These are phyloP conservation scores for Sphaeramia orbicularis DNA, from an alignment of 2,797 vertebrate genomes.

Conservation along the genomic window DNA sequence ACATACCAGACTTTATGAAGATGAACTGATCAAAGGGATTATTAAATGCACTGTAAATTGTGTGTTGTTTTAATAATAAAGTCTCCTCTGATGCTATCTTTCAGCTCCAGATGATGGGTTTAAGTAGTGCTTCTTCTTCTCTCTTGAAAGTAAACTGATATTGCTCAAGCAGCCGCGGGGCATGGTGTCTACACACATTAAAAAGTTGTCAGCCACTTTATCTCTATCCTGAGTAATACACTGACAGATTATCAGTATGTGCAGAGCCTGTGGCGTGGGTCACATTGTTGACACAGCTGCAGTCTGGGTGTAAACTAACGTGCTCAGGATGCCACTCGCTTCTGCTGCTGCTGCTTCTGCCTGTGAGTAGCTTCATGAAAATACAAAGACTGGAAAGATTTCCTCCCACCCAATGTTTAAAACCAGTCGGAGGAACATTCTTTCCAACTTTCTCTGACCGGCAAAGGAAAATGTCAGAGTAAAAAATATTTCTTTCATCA, in stretches of 20 bases:
- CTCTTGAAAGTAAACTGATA: neutral
- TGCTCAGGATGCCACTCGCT: conserved; percentile 58
- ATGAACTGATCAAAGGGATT: conserved; percentile 11
- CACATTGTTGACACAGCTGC: conserved; percentile 81
- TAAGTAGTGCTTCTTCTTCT: neutral
- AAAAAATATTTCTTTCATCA: too few species aligned
- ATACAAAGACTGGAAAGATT: conserved; percentile 55
- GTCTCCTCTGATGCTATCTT: conserved; percentile 10
- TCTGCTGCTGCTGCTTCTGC: conserved; percentile 22
- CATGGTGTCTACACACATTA: conserved; percentile 14
- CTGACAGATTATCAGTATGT: conserved; percentile 38
- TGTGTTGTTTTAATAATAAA: neutral
- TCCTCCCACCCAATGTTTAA: conserved; percentile 32
- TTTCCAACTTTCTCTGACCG: too few species aligned
- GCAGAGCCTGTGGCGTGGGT: conserved; percentile 19
- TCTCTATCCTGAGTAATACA: conserved; percentile 8
- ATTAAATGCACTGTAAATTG: neutral
- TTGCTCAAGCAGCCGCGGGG: neutral
- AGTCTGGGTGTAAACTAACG: conserved; percentile 56
- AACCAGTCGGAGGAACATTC: conserved; percentile 35
- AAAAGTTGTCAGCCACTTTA: conserved; percentile 8
- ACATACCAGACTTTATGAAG: conserved; percentile 27
- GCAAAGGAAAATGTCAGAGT: conserved; percentile 32
- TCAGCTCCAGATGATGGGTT: neutral
- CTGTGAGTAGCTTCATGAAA: conserved; percentile 29